Percentiles rank a stretch among this genome's conserved stretches.
These are phyloP conservation scores for Seladonia tumulorum DNA, from an alignment of 2,888 invertebrate genomes.

Conservation along the genomic window DNA sequence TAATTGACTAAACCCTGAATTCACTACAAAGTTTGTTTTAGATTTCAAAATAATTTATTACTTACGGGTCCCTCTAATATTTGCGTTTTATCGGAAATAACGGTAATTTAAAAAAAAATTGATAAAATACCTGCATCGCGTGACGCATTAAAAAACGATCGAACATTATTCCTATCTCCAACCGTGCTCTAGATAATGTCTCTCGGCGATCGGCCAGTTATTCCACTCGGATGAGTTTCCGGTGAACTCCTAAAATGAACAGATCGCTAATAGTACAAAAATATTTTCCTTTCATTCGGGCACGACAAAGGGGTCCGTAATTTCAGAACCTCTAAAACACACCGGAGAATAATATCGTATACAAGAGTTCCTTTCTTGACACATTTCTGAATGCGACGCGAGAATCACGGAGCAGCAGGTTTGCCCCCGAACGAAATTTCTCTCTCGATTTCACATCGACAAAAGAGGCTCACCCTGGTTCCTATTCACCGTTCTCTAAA, in stretches of 20 bases:
- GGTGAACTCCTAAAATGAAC: background rate
- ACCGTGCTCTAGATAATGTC: background rate
- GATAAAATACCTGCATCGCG: background rate
- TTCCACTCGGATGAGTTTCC: background rate
- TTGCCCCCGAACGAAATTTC: constrained; percentile 2
- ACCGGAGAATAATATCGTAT: constrained; percentile 8
- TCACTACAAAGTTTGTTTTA: too few species aligned
- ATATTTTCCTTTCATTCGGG: background rate
- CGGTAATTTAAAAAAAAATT: background rate
- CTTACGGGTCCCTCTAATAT: too few species aligned
- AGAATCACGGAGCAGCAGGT: constrained; percentile 15
- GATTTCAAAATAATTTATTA: too few species aligned
- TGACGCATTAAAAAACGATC: background rate
- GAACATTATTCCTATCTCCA: background rate
- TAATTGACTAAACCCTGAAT: too few species aligned
- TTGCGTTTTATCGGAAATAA: background rate
- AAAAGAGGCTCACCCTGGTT: background rate
- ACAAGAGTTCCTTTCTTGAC: constrained; percentile 1
- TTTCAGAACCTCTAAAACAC: constrained; percentile 4
- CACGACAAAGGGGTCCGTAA: background rate
- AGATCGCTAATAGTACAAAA: constrained; percentile 6
- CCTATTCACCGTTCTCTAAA: background rate
- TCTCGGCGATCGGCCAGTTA: background rate
- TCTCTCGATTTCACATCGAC: constrained; percentile 12
- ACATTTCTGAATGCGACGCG: constrained; percentile 8